A percentile compares a stretch with the other conserved stretches of the same genome.
Conservation (phyloP, 1,140 invertebrate species). For the Adoxophyes honmai region DNA sequence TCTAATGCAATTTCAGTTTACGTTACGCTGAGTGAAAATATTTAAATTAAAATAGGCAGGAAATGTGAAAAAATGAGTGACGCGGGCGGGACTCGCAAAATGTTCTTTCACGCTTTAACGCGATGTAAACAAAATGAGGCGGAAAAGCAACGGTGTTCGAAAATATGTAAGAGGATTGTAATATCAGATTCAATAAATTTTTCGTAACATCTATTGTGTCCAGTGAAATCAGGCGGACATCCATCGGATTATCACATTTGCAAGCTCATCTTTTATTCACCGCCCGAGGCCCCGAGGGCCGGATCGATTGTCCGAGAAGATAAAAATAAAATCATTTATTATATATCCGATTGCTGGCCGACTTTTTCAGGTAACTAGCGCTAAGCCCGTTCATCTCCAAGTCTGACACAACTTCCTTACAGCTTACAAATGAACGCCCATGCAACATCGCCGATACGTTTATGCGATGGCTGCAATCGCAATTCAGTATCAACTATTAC, state of each 20-base stretch:
- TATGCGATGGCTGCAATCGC: neutral
- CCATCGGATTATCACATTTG: slow-evolving; percentile 25
- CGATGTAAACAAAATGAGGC: too few relatives aligned
- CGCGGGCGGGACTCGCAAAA: too few relatives aligned
- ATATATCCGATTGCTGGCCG: slow-evolving; percentile 3
- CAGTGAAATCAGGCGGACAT: slow-evolving; percentile 8
- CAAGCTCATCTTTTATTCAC: slow-evolving; percentile 39
- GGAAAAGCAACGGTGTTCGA: too few relatives aligned
- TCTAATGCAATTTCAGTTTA: too few relatives aligned
- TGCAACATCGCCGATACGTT: neutral
- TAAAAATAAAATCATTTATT: slow-evolving; percentile 31
- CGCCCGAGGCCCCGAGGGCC: neutral
- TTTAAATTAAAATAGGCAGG: too few relatives aligned
- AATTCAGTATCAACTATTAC: neutral
- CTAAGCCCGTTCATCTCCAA: too few relatives aligned
- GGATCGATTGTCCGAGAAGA: slow-evolving; percentile 18
- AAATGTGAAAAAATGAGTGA: too few relatives aligned
- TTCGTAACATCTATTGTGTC: neutral
- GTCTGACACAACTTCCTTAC: too few relatives aligned
- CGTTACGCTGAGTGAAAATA: too few relatives aligned
- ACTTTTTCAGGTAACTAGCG: slow-evolving; percentile 3
- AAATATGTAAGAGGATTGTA: too few relatives aligned
- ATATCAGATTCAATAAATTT: too few relatives aligned
- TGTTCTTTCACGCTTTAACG: too few relatives aligned
- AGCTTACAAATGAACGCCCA: neutral